phyloP scores from a whole-genome alignment of 2,113 vertebrate genomes.

The Orthochromis indermauri region DNA sequence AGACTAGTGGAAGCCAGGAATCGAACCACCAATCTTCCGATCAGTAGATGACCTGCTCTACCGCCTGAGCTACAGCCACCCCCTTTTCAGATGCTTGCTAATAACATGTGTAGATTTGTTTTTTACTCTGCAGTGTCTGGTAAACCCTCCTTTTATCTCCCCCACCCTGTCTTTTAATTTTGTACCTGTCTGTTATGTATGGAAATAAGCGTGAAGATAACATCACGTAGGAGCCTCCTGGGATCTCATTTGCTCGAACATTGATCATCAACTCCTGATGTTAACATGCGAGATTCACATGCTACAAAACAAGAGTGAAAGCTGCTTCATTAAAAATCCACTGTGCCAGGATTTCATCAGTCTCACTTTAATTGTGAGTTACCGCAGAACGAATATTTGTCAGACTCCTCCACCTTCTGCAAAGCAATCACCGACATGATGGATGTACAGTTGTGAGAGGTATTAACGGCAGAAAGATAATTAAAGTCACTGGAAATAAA shows the following conservation, averaged over 20 bases:
- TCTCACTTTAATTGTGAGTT: background rate
- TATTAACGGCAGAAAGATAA: background rate
- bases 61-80: too few species aligned
- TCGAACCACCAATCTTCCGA: too few species aligned
- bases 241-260: slow-evolving; percentile 24
- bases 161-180: background rate
- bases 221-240: background rate
- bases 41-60: too few species aligned
- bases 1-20: too few species aligned
- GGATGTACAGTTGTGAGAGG: background rate
- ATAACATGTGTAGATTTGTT: background rate
- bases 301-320: background rate
- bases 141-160: background rate
- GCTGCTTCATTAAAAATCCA: background rate
- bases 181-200: background rate
- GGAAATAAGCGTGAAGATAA: background rate
- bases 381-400: background rate
- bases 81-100: background rate
- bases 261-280: slow-evolving; percentile 1
- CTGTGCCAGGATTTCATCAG: background rate
- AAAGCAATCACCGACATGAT: background rate
- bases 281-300: background rate
- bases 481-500: background rate
- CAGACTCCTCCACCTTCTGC: background rate
- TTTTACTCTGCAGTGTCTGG: background rate